A percentile compares a stretch with the other conserved stretches of the same genome.
Conservation (phyloP, 1,140 invertebrate species). For the Panulirus ornatus region DNA sequence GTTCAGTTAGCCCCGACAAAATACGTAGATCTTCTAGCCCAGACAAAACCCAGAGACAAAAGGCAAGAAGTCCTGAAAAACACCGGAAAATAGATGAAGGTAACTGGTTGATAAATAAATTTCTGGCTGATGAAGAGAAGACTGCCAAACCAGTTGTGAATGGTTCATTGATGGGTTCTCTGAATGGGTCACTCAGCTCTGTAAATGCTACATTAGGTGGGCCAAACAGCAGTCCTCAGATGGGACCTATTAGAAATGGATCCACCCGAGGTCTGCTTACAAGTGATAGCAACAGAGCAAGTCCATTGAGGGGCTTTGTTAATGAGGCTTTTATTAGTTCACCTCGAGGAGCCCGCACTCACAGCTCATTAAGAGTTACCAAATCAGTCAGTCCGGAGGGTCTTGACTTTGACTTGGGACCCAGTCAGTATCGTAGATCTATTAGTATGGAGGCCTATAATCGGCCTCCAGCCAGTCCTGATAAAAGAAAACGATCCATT, state of each 20-base stretch:
- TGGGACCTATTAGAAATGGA: slow-evolving; percentile 70
- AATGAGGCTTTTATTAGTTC: slow-evolving; percentile 75
- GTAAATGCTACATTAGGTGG: slow-evolving; percentile 68
- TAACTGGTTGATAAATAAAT: slow-evolving; percentile 75
- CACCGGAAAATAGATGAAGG: slow-evolving; percentile 63
- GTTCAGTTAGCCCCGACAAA: slow-evolving; percentile 70
- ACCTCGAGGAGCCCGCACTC: slow-evolving; percentile 70
- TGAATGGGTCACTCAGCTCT: slow-evolving; percentile 70
- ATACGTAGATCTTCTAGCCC: slow-evolving; percentile 60
- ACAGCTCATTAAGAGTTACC: slow-evolving; percentile 73
- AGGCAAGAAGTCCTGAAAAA: slow-evolving; percentile 70
- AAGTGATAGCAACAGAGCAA: slow-evolving; percentile 63
- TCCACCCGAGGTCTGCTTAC: slow-evolving; percentile 70
- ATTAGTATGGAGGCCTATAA: slow-evolving; percentile 75
- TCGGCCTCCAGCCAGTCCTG: slow-evolving; percentile 67
- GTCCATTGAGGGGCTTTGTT: slow-evolving; percentile 71
- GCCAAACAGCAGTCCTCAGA: slow-evolving; percentile 66
- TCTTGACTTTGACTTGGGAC: slow-evolving; percentile 64
- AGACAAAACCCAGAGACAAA: slow-evolving; percentile 65
- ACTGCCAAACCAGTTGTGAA: slow-evolving; percentile 71
- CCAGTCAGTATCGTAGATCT: slow-evolving; percentile 72
- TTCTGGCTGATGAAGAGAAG: slow-evolving; percentile 75
- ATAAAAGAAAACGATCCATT: slow-evolving; percentile 73
- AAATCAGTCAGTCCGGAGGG: slow-evolving; percentile 75
- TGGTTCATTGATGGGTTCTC: slow-evolving; percentile 72